Evolutionary conservation across 1,140 invertebrate genomes (phyloP), one percentile per base, ranked within the genome.

Genomic region (Drosophila ercepeae): DNA sequence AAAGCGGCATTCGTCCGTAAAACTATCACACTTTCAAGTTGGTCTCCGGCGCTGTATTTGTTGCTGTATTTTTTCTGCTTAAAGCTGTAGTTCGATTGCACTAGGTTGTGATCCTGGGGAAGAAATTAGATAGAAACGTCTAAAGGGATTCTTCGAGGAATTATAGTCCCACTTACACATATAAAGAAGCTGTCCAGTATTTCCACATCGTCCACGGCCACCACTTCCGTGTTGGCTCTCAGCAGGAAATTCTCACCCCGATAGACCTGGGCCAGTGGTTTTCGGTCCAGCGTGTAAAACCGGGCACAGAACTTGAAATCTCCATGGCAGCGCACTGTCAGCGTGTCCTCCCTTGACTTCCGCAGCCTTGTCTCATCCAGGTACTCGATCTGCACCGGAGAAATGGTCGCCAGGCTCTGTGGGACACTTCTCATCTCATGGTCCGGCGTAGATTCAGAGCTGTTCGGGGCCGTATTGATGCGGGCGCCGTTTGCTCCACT

Each of bases 61-160:
- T 81, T 90, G 29, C 65, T 90, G 46, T 83, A 91, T 45, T 91
- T 91, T 54, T 91, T 91, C 6, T 81, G 75, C 75, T 91, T 91
- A 90, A 91, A 91, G 64, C 84, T 91, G 75, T 91, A 91, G 49
- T 90, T 90, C 8, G 90, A 91, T 90, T 91, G 90, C 81, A 90
- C 90, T 70, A 91, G 51, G 64, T 91, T 91, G 74, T 91, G 90
- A 88, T 91, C 90, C 90, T 91, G 34, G 11, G 21, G 13, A 4
- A 27, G 7, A 0, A 2, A 1, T 29, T 21, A 19, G 1, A 11
- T 34, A 36, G 34, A 4, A 19, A 8, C 1, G 16, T 8, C 1
- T 18, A 21, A 7, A 2, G 7, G 11, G 2, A 14, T 9, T 1
- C 14, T 14, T 0, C n/a, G 4, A 8, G 14, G 4, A 14, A 14